Evolutionary conservation across 2,888 invertebrate species (phyloP).

Genomic region (Agriopis aurantiaria): DNA sequence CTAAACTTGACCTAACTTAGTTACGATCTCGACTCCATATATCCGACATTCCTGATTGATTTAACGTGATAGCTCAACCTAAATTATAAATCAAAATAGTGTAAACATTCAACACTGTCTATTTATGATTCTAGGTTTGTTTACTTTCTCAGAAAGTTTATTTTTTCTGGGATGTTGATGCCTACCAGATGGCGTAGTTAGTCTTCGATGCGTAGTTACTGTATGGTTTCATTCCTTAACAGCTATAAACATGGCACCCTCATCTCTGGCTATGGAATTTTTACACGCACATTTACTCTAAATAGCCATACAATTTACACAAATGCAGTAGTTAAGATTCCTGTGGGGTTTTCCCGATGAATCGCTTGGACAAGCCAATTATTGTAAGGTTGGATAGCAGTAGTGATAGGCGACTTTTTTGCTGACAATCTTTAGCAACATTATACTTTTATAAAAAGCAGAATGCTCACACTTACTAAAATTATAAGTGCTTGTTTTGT

Average conservation of each 20-base stretch:
- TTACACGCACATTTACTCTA: conserved; percentile 69
- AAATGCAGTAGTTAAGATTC: conserved; percentile 66
- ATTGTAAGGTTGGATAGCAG: conserved; percentile 19
- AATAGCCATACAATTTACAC: conserved; percentile 65
- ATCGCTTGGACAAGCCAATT: conserved; percentile 26
- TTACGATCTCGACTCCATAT: conserved; percentile 21
- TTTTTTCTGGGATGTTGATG: conserved; percentile 80
- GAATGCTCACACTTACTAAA: not conserved
- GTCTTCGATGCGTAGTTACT: conserved; percentile 65
- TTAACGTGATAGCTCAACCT: conserved; percentile 29
- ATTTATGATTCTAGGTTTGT: conserved; percentile 76
- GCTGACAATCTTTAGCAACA: conserved; percentile 16
- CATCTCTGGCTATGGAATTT: conserved; percentile 72
- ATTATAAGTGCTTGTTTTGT: not conserved
- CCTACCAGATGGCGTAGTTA: conserved; percentile 80
- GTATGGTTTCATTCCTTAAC: conserved; percentile 77
- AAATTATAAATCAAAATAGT: conserved; percentile 41
- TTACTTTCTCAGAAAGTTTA: conserved; percentile 80
- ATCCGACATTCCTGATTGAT: conserved; percentile 25
- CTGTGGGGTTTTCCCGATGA: conserved; percentile 62
- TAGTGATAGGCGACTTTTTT: conserved; percentile 4
- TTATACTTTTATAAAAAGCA: conserved; percentile 7
- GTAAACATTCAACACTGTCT: conserved; percentile 67
- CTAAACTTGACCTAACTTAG: conserved; percentile 37
- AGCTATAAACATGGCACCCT: conserved; percentile 78